Evolutionary conservation across 2,888 invertebrate species (phyloP).

Genomic region (Folsomia manolachei): DNA sequence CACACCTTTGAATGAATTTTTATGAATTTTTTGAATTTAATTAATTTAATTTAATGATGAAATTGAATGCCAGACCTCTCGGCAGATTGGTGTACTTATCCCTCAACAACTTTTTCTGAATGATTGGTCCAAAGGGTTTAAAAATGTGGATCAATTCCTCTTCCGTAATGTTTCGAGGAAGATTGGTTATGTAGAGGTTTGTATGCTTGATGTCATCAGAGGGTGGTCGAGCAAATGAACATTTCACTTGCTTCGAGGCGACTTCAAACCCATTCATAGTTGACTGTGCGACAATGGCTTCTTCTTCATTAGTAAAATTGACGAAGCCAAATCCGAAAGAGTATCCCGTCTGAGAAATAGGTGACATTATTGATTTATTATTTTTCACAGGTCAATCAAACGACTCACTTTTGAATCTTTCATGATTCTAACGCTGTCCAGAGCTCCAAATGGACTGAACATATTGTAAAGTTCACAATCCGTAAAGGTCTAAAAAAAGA

Average conservation of each 20-base stretch:
- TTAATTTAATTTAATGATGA: constrained; percentile 65
- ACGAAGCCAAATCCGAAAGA: constrained; percentile 96
- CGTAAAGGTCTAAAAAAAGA: constrained; percentile 85
- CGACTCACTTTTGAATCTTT: constrained; percentile 73
- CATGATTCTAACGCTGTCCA: constrained; percentile 89
- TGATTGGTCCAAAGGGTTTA: constrained; percentile 82
- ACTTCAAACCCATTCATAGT: constrained; percentile 82
- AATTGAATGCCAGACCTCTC: constrained; percentile 88
- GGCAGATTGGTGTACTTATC: constrained; percentile 85
- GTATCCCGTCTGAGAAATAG: constrained; percentile 72
- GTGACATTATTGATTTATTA: constrained; percentile 8
- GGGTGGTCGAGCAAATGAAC: constrained; percentile 82
- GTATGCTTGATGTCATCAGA: constrained; percentile 91
- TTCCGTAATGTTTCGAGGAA: constrained; percentile 65
- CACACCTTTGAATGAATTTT: no score
- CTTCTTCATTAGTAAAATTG: constrained; percentile 79
- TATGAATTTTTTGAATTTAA: background rate
- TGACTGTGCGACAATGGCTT: constrained; percentile 81
- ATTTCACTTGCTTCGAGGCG: constrained; percentile 89
- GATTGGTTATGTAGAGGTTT: constrained; percentile 88
- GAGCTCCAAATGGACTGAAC: constrained; percentile 82
- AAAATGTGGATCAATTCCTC: constrained; percentile 80
- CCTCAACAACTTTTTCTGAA: constrained; percentile 84
- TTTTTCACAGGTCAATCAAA: constrained; percentile 9
- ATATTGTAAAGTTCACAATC: constrained; percentile 85